Percentiles rank a stretch among this genome's conserved stretches.
phyloP scores from a whole-genome alignment of 2,888 invertebrate genomes.

The Crossocerus cetratus region DNA sequence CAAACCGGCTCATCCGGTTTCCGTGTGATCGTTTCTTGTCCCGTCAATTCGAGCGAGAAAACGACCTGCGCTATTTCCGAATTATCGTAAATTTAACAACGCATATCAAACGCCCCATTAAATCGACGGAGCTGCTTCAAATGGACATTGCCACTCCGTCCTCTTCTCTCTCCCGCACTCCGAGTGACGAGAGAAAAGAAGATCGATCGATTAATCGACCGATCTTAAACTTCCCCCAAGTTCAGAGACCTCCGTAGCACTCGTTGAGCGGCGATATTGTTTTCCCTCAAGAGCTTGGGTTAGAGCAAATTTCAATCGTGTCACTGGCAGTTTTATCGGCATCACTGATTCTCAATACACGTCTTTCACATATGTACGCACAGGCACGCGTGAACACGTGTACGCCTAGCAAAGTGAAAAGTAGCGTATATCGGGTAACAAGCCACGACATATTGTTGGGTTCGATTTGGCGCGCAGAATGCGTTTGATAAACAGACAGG shows the following conservation, averaged over 20 bases:
- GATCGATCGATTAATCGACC: not conserved
- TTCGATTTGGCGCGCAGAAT: not conserved
- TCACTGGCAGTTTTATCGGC: not conserved
- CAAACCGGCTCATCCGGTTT: conserved; percentile 3
- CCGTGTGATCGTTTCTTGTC: not conserved
- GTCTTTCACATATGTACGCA: not conserved
- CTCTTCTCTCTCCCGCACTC: not conserved
- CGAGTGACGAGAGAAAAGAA: not conserved
- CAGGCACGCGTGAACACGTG: no score
- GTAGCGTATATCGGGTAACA: not conserved
- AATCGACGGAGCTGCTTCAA: no score
- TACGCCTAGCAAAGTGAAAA: not conserved
- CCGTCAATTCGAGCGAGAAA: no score
- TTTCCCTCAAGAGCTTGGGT: not conserved
- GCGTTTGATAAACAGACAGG: not conserved
- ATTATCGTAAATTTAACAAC: not conserved
- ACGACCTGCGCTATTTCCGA: not conserved
- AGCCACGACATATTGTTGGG: no score
- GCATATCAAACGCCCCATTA: conserved; percentile 5
- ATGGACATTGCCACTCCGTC: not conserved
- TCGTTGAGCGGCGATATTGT: not conserved
- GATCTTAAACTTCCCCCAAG: not conserved
- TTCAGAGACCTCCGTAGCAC: not conserved
- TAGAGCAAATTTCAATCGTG: not conserved
- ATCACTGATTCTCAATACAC: not conserved